A percentile compares a stretch with the other conserved stretches of the same genome.
Conservation (phyloP, 2,888 invertebrate species). For the Macropis europaea region DNA sequence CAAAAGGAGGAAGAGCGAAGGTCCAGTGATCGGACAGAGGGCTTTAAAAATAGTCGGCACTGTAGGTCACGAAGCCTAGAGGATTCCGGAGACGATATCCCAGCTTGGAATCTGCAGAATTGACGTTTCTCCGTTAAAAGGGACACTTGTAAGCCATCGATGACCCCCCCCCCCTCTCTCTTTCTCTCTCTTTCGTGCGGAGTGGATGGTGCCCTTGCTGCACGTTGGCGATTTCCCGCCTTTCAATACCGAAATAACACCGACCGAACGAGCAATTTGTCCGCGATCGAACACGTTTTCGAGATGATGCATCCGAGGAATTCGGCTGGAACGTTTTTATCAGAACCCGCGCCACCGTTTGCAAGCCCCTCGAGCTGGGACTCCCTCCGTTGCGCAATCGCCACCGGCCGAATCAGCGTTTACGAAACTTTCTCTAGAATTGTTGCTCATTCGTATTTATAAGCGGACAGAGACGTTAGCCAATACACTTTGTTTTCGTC, state of each 20-base stretch:
- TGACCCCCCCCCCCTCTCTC: conserved; percentile 1
- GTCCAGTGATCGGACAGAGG: conserved; percentile 13
- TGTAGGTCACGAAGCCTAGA: conserved; percentile 57
- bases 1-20: background rate
- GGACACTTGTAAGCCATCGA: conserved; percentile 41
- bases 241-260: too few species aligned
- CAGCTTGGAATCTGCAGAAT: conserved; percentile 52
- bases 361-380: too few species aligned
- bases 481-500: too few species aligned
- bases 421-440: conserved; percentile 1
- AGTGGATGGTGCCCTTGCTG: conserved; percentile 37
- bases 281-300: too few species aligned
- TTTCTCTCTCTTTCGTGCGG: background rate
- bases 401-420: background rate
- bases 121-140: conserved; percentile 41
- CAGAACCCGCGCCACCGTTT: too few species aligned
- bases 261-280: too few species aligned
- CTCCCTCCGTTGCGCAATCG: too few species aligned
- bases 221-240: too few species aligned
- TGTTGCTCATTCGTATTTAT: conserved; percentile 13
- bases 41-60: conserved; percentile 57
- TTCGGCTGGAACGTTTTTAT: too few species aligned
- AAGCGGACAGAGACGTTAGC: too few species aligned
- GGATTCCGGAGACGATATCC: conserved; percentile 41
- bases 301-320: too few species aligned